Conservation (phyloP, 2,888 invertebrate species). For the Blomia tropicalis region DNA sequence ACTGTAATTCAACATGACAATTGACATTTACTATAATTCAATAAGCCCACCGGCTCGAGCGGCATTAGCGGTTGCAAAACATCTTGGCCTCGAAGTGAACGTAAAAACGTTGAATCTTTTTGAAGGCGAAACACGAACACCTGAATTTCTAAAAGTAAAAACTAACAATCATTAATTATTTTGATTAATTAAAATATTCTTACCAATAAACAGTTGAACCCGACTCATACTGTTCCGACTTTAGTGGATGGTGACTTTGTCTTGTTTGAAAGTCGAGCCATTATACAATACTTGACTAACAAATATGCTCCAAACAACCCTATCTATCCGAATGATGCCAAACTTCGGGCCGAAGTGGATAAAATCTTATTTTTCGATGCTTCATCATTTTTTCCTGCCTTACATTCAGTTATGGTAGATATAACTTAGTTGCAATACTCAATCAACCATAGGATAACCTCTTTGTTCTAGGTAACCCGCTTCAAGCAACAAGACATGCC, state of each 20-base stretch:
- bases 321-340: slow-evolving; percentile 54
- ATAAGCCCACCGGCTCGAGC: slow-evolving; percentile 21
- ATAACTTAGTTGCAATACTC: no score
- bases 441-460: neutral
- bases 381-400: neutral
- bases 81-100: neutral
- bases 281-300: slow-evolving; percentile 58
- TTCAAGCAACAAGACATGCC: neutral
- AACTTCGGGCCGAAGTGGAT: slow-evolving; percentile 55
- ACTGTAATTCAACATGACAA: slow-evolving; percentile 14
- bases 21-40: slow-evolving; percentile 14
- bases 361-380: slow-evolving; percentile 37
- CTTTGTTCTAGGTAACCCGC: neutral
- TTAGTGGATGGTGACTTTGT: slow-evolving; percentile 60
- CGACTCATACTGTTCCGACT: slow-evolving; percentile 64
- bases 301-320: slow-evolving; percentile 56
- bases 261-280: slow-evolving; percentile 57
- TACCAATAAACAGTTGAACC: slow-evolving; percentile 32
- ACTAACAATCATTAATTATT: neutral
- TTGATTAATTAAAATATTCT: no score
- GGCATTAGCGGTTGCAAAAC: neutral
- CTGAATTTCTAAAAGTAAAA: slow-evolving; percentile 16
- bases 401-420: neutral
- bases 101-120: neutral
- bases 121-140: neutral